Evolutionary conservation across 2,113 vertebrate species (phyloP).

Genomic region (Delphinapterus leucas): DNA sequence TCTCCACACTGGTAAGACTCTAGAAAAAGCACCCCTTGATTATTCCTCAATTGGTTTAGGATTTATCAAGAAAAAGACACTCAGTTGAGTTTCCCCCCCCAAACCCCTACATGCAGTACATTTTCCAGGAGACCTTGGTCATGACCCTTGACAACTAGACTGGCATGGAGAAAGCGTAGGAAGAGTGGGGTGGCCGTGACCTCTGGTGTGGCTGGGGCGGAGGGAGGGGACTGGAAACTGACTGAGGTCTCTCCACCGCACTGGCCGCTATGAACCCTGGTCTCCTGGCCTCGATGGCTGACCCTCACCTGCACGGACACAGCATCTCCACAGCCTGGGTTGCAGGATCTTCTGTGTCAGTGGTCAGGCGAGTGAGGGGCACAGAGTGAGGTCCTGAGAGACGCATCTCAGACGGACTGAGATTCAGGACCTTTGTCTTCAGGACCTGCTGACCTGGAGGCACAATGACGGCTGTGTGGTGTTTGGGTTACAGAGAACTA

Average conservation of each 20-base stretch:
- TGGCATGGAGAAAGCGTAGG: not conserved
- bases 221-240: fast-evolving
- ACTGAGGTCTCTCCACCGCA: not conserved
- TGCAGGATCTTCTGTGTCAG: fast-evolving
- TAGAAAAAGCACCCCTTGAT: not conserved
- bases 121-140: not conserved
- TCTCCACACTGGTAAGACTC: not conserved
- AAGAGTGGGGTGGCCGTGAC: fast-evolving
- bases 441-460: too few relatives aligned
- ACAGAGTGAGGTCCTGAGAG: not conserved
- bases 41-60: fast-evolving
- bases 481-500: not conserved
- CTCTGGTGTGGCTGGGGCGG: too few relatives aligned
- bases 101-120: not conserved
- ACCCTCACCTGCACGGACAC: too few relatives aligned
- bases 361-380: fast-evolving
- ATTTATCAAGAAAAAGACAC: not conserved
- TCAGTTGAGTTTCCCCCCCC: fast-evolving
- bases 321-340: fast-evolving
- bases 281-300: fast-evolving
- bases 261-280: fast-evolving
- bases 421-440: too few relatives aligned
- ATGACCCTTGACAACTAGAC: not conserved
- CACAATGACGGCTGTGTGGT: fast-evolving
- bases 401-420: fast-evolving